Evolutionary conservation across 2,888 invertebrate species (phyloP).

Genomic region (Sinopyrophorus schimmeli): DNA sequence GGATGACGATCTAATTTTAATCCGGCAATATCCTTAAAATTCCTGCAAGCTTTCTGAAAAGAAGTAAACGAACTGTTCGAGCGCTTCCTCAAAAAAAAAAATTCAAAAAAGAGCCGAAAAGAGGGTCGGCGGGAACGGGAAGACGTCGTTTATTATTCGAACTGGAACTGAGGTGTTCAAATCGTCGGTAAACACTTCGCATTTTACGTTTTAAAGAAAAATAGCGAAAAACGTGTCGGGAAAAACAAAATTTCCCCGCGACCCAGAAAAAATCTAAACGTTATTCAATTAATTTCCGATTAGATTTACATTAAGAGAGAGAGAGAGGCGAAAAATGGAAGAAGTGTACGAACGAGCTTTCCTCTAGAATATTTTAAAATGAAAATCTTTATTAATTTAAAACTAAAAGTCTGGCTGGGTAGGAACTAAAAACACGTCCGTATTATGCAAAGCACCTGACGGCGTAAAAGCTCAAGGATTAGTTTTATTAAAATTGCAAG

Average conservation of each 20-base stretch:
- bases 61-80: no score
- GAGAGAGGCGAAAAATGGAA: no score
- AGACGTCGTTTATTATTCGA: no score
- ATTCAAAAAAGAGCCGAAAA: no score
- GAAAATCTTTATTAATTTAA: constrained; percentile 20
- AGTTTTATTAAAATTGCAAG: constrained; percentile 29
- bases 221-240: constrained; percentile 4
- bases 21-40: no score
- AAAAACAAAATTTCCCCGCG: constrained; percentile 1
- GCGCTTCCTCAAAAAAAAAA: no score
- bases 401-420: constrained; percentile 9
- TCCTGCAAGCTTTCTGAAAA: no score
- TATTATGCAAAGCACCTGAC: constrained; percentile 25
- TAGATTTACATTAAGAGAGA: constrained; percentile 6
- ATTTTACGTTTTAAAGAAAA: constrained; percentile 6
- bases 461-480: constrained; percentile 25
- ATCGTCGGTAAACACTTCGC: constrained; percentile 10
- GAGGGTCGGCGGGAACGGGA: no score
- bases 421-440: constrained; percentile 16
- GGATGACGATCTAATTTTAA: no score
- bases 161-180: constrained; percentile 7
- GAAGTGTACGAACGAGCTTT: not conserved
- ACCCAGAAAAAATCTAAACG: not conserved
- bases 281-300: not conserved
- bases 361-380: constrained; percentile 13